Base-by-base conservation (phyloP, 2,888 invertebrate species). In the Tinea semifulvella region DNA sequence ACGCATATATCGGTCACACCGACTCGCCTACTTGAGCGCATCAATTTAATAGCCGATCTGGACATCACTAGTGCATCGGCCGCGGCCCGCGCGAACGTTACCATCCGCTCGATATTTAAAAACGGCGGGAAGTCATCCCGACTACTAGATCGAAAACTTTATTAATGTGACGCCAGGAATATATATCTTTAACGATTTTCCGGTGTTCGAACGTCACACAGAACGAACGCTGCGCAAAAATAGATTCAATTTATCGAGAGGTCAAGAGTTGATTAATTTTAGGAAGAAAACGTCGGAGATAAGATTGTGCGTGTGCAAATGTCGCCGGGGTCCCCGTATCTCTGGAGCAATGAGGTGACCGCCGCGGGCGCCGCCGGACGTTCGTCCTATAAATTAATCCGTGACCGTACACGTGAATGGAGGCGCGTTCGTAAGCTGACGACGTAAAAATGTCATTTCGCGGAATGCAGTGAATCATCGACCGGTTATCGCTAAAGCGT, bases 1-100 rank as follows among this genome's bases (percentile, higher is more conserved):
- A 75, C 76, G 71, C 65, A 56, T 75, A 80, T 79, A 79, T 80
- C 80, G 80, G 80, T 77, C 80, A 80, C 62, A 60, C 22, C 70
- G 55, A 65, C 66, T 63, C 62, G 72, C 69, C 70, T 55, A 65
- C 66, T 63, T 61, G 72, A 69, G 65, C 68, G 68, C 68, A 64
- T 66, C 63, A 62, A 63, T 69, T 76, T 77, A 76, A 79, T 77
- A 75, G 66, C 62, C 59, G 55, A 55, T 52, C 50, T 55, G 57
- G 58, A 56, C 62, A 67, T 50, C 71, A 72, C 68, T 76, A 74
- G 65, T 71, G 70, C 58, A 55, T 18, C 16, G 36, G 60, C 58
- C 73, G 63, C 60, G 68, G 67, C 26, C 61, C 62, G 68, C 69
- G 74, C 53, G 75, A 73, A 51, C 51, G 75, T 70, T 73, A 79